These are phyloP conservation scores for Macrotrachela quadricornifera DNA, from an alignment of 1,140 invertebrate species.

Conservation along the genomic window DNA sequence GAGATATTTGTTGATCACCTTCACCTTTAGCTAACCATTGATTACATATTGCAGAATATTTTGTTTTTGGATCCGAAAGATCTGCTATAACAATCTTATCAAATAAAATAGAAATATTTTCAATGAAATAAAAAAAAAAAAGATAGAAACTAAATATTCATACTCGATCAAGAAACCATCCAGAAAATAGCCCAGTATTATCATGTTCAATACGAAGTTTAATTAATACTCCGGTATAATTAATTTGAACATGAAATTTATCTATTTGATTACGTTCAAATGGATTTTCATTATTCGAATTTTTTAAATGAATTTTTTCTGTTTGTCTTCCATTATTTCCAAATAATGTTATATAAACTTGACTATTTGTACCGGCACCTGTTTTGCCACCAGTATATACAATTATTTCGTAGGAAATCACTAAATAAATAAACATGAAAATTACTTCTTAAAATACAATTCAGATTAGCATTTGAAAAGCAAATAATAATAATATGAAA, in stretches of 20 bases:
- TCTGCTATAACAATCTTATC: conserved; percentile 26
- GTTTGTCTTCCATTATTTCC: too few species aligned
- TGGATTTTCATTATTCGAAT: conserved; percentile 10
- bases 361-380: conserved; percentile 6
- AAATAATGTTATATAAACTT: too few species aligned
- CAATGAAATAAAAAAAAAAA: conserved; percentile 1
- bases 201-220: conserved; percentile 29
- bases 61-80: conserved; percentile 22
- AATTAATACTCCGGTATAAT: conserved; percentile 25
- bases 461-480: too few species aligned
- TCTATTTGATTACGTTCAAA: conserved; percentile 21
- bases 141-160: too few species aligned
- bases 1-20: conserved; percentile 21
- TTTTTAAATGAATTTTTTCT: too few species aligned
- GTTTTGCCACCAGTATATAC: too few species aligned
- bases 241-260: conserved; percentile 19
- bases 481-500: too few species aligned
- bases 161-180: conserved; percentile 29
- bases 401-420: too few species aligned
- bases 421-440: too few species aligned
- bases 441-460: too few species aligned
- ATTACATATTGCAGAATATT: conserved; percentile 29
- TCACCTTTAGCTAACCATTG: conserved; percentile 28
- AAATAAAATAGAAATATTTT: too few species aligned
- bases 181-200: conserved; percentile 24